phyloP scores from a whole-genome alignment of 2,888 invertebrate genomes.

The Dicranocentrus wangi region DNA sequence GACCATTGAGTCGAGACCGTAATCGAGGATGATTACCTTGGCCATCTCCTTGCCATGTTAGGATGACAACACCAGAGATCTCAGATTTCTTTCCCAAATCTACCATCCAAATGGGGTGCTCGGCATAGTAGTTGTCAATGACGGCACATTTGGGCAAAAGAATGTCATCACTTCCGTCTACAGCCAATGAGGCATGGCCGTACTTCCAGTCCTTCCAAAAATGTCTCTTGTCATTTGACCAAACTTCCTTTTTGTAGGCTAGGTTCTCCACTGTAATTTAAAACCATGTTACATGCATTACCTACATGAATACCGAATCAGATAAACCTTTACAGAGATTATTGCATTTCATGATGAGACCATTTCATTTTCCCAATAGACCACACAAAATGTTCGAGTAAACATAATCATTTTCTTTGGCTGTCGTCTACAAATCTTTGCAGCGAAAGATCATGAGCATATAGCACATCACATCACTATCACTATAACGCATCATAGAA shows the following conservation, averaged over 20 bases:
- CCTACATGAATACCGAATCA: no score
- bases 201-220: slow-evolving; percentile 75
- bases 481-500: no score
- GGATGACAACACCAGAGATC: slow-evolving; percentile 76
- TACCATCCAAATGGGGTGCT: slow-evolving; percentile 77
- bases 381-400: no score
- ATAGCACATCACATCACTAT: no score
- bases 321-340: no score
- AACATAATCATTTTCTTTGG: no score
- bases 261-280: slow-evolving; percentile 76
- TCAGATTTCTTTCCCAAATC: slow-evolving; percentile 75
- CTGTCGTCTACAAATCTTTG: no score
- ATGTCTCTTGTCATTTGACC: slow-evolving; percentile 77
- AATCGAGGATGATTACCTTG: slow-evolving; percentile 73
- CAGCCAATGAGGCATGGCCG: slow-evolving; percentile 75
- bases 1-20: no score
- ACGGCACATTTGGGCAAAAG: slow-evolving; percentile 76
- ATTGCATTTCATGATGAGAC: no score
- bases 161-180: slow-evolving; percentile 76
- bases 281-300: neutral
- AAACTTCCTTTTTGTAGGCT: slow-evolving; percentile 76
- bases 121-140: slow-evolving; percentile 77
- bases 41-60: slow-evolving; percentile 77
- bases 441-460: no score
- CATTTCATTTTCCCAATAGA: no score